Base-by-base conservation (phyloP, 2,113 vertebrate genomes). In the Probosciger aterrimus region DNA sequence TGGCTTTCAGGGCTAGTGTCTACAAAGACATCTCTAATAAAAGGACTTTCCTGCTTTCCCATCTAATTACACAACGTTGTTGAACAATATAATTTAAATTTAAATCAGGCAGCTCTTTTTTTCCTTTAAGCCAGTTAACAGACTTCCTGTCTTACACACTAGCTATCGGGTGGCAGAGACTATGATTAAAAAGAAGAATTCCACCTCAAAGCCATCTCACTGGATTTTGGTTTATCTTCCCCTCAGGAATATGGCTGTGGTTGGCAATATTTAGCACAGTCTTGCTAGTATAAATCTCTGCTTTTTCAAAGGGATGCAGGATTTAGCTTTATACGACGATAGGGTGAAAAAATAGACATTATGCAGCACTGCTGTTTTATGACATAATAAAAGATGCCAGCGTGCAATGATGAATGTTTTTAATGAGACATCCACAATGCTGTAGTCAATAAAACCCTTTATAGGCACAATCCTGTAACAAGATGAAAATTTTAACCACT, bases 11-110 rank as follows among this genome's bases (percentile, higher is more conserved):
- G 82, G 93, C 91, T 92, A 93, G 85, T 93, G 86, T 95, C 92
- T 96, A 96, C 95, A 97, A 97, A 97, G 96, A 94, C 92, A 92
- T 93, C 86, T 76, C 95, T 89, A 96, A 97, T 95, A 96, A 97
- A 97, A 95, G 94, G 74, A 94, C 74, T 94, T 97, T 60, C 83
- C 92, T 96, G 82, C 93, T 95, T 97, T 97, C 89, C 90, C 93
- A 96, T 97, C 83, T 95, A 95, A 96, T 97, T 97, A 96, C 96
- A 95, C 95, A 92, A 93, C 92, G 92, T 19, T 86, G 94, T 94
- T 69, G 92, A 92, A 96, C 88, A 96, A 96, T 94, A 93, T 91
- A 79, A 97, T 96, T 96, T 91, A 94, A 95, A 95, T 95, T 96
- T 93, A 96, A 97, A 97, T 94, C 74, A 93, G 83, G 92, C 92